Base-by-base conservation (phyloP, 2,888 invertebrate genomes). In the Lissocephala sabroskyi region DNA sequence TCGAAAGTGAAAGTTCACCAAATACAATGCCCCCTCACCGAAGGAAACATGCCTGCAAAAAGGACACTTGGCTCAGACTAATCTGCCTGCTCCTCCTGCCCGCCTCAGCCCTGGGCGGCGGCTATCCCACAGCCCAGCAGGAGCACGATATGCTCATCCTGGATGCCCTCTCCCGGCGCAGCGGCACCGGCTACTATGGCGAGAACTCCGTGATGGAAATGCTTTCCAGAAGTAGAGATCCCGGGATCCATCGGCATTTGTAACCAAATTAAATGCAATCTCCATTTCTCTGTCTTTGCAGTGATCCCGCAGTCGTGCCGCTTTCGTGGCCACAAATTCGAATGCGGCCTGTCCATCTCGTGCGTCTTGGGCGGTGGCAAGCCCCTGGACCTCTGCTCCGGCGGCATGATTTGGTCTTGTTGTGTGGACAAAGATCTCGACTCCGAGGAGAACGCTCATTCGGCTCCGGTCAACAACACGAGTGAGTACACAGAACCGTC, bases 341-440 rank as follows among this genome's bases (percentile, higher is more conserved):
- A 94, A 61, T 96, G 96, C 79, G 95, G 95, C 0, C 87, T 96
- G 55, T 95, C 95, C 83, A 93, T 96, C 73, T 93, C 95, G 53
- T 96, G 96, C 82, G 94, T 96, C 9, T 86, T 96, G 48, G 91
- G 93, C 3, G 96, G 96, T 1, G 94, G 94, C 3, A 90, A 92
- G 61, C 95, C 96, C 1, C 84, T 96, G 79, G 96, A 96, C 84
- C 87, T 96, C 0, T 96, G 96, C 82, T 95, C 94, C 9, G 96
- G 96, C 16, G 96, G 96, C 44, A 91, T 96, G 89, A 94, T 96
- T 66, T 96, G 96, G 96, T 93, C 94, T 3, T 96, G 96, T 83
- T 96, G 96, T 79, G 92, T 96, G 7, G 94, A 95, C 82, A 87
- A 90, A 59, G 91, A 93, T 80, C 85, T 82, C 84, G 89, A 62